Evolutionary conservation across 2,888 invertebrate genomes (phyloP), one percentile per base, ranked within the genome.

Genomic region (Andrena chrysosceles): DNA sequence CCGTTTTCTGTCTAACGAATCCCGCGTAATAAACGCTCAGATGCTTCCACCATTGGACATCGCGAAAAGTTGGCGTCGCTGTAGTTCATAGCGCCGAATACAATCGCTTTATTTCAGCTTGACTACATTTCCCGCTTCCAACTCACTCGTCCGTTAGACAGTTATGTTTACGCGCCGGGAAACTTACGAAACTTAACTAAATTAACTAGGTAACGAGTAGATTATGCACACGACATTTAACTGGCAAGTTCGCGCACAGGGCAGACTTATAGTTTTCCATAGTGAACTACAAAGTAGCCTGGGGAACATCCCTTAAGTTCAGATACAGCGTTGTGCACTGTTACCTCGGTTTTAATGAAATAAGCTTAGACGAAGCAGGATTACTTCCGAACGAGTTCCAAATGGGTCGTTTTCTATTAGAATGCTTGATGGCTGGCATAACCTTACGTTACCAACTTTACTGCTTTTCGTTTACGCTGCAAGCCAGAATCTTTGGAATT

Each of bases 211-310:
- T 90, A 90, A 90, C 85, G 85, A 83, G 68, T 81, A 73, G 88
- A 90, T 89, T 90, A 89, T 87, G 82, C 85, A 89, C 85, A 85
- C 85, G 81, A 90, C 85, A 90, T 87, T 89, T 89, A 87, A 81
- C 80, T 85, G 83, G 73, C 74, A 85, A 86, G 81, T 86, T 84
- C 26, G 63, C 67, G 77, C 64, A 48, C 52, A 49, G 64, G 70
- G 60, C 64, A 74, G 83, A 87, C 84, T 80, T 82, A 84, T 49
- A 84, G 79, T 86, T 88, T 88, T 83, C 69, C 83, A 68, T 35
- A 29, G 31, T 33, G 54, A 72, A 84, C 54, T 77, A 64, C 71
- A 72, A 81, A 79, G 62, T 77, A 77, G 77, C 42, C 77, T 74
- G 66, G 10, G 60, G 68, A 73, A 70, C 70, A 42, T 82, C 82